Conservation (phyloP, 2,797 vertebrate species). For the Cercopithecus mitis region DNA sequence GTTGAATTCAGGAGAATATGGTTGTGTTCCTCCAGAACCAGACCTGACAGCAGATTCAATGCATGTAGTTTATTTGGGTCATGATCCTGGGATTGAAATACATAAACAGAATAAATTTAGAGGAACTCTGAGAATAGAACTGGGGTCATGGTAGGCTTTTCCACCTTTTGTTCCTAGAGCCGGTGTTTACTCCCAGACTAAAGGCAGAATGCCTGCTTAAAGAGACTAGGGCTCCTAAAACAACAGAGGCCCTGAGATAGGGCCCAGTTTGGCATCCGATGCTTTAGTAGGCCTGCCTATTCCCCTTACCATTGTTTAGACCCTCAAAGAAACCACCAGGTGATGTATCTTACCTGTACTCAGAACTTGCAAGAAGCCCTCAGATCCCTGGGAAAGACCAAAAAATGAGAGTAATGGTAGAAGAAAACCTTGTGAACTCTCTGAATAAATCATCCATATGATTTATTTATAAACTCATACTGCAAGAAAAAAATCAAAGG, state of each 20-base stretch:
- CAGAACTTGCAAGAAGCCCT: neutral
- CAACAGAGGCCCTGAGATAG: neutral
- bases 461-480: neutral
- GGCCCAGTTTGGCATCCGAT: neutral
- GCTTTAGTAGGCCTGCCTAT: accelerated
- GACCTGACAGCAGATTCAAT: neutral
- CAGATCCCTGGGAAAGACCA: neutral
- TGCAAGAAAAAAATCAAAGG: neutral
- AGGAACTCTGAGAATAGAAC: neutral
- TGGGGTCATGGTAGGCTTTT: neutral
- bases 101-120: neutral
- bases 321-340: neutral
- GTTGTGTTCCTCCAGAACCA: neutral
- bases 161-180: neutral
- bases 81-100: neutral
- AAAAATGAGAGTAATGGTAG: neutral
- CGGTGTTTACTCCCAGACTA: neutral
- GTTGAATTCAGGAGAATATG: neutral
- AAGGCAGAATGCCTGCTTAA: neutral
- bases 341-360: neutral
- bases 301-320: neutral
- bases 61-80: neutral
- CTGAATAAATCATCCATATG: neutral
- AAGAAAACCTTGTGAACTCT: neutral
- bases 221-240: accelerated